These are phyloP conservation scores for Chouioia cunea DNA, from an alignment of 2,888 invertebrate species.

Conservation along the genomic window DNA sequence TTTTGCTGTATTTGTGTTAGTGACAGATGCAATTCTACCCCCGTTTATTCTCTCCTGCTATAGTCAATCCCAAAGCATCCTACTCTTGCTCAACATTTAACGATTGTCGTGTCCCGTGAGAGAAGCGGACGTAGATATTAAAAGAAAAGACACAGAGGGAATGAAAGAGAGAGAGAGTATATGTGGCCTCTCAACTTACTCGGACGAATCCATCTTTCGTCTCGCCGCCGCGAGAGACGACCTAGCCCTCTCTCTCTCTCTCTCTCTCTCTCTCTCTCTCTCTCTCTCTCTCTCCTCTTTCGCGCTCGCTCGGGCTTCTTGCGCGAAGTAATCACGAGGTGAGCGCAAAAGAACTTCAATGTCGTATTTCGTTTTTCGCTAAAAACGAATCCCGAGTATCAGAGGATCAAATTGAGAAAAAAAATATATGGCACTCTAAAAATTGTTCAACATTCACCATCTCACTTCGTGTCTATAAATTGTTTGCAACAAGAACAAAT, in stretches of 20 bases:
- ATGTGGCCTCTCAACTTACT: conserved; percentile 41
- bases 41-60: conserved; percentile 6
- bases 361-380: background rate
- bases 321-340: conserved; percentile 10
- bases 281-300: conserved; percentile 11
- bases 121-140: conserved; percentile 8
- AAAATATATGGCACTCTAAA: too few species aligned
- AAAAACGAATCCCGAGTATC: too few species aligned
- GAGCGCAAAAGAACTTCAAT: conserved; percentile 13
- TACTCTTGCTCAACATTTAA: background rate
- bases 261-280: conserved; percentile 17
- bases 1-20: conserved; percentile 8
- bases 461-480: too few species aligned
- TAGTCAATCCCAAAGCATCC: background rate
- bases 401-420: too few species aligned
- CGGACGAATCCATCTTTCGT: conserved; percentile 49
- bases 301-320: conserved; percentile 25
- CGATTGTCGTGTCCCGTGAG: background rate
- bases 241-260: conserved; percentile 20
- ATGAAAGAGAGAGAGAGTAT: conserved; percentile 1
- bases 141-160: too few species aligned
- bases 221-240: conserved; percentile 7
- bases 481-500: too few species aligned
- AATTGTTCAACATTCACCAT: too few species aligned
- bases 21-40: background rate